Evolutionary conservation across 2,113 vertebrate species (phyloP).

Genomic region (Willisornis vidua): DNA sequence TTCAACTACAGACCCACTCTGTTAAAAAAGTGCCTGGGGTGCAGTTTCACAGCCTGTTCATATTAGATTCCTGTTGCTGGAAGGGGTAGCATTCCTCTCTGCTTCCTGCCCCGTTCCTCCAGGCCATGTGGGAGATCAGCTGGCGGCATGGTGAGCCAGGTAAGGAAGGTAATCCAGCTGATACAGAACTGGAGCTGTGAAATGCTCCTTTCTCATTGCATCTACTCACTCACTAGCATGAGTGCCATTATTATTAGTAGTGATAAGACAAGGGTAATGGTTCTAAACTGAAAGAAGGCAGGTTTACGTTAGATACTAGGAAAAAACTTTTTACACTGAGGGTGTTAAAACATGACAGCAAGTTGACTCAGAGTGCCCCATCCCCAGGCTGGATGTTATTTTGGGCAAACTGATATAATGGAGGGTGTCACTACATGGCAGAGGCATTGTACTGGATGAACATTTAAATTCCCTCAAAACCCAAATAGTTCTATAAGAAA

Average conservation of each 20-base stretch:
- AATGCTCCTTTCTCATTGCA: background rate
- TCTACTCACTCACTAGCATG: background rate
- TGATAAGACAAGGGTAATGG: too few species aligned
- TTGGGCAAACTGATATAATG: background rate
- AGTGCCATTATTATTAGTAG: background rate
- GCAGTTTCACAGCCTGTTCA: background rate
- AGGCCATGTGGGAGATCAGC: fast-evolving
- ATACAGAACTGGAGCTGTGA: background rate
- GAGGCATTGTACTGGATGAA: background rate
- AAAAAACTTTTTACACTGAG: background rate
- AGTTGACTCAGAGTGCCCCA: background rate
- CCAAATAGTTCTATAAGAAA: background rate
- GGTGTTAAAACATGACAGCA: background rate
- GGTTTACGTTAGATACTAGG: background rate
- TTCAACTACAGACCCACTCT: background rate
- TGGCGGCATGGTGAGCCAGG: background rate
- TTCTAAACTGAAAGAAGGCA: background rate
- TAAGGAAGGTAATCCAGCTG: background rate
- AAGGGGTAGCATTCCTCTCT: background rate
- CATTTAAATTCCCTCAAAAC: background rate
- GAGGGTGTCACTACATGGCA: background rate
- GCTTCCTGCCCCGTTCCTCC: background rate
- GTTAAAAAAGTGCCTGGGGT: background rate
- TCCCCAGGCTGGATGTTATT: background rate
- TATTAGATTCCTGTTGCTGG: background rate